A percentile compares a stretch with the other conserved stretches of the same genome.
Evolutionary conservation across 2,113 vertebrate species (phyloP).

Genomic region (Antennarius striatus): DNA sequence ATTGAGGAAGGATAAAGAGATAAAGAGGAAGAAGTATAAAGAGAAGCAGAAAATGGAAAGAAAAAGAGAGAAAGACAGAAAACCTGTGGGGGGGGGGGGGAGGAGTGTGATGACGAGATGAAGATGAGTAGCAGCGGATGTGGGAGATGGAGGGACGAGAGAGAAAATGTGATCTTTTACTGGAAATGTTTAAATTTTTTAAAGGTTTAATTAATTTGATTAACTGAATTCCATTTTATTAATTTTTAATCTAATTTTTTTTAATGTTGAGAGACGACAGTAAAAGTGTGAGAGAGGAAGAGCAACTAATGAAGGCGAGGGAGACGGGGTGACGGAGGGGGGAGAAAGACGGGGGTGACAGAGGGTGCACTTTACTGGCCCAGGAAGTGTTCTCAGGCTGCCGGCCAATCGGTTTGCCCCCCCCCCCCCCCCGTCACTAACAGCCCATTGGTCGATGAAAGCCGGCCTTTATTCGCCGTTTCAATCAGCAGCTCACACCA

Average conservation of each 20-base stretch:
- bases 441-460: conserved; percentile 79
- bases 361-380: conserved; percentile 71
- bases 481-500: conserved; percentile 67
- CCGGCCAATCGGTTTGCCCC: conserved; percentile 75
- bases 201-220: too few species aligned
- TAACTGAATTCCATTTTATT: too few species aligned
- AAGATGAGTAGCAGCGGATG: background rate
- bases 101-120: too few species aligned
- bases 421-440: conserved; percentile 69
- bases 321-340: conserved; percentile 14
- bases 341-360: conserved; percentile 61
- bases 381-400: conserved; percentile 78
- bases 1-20: too few species aligned
- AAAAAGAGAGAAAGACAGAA: background rate
- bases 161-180: conserved; percentile 12
- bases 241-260: background rate
- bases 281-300: conserved; percentile 15
- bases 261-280: background rate
- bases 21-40: background rate
- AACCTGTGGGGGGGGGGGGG: background rate
- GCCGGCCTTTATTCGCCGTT: conserved; percentile 72
- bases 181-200: too few species aligned
- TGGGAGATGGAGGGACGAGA: background rate
- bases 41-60: too few species aligned
- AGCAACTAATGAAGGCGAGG: conserved; percentile 43